A percentile compares a stretch with the other conserved stretches of the same genome.
phyloP scores from a whole-genome alignment of 2,888 invertebrate genomes.

The Julus scanicus region DNA sequence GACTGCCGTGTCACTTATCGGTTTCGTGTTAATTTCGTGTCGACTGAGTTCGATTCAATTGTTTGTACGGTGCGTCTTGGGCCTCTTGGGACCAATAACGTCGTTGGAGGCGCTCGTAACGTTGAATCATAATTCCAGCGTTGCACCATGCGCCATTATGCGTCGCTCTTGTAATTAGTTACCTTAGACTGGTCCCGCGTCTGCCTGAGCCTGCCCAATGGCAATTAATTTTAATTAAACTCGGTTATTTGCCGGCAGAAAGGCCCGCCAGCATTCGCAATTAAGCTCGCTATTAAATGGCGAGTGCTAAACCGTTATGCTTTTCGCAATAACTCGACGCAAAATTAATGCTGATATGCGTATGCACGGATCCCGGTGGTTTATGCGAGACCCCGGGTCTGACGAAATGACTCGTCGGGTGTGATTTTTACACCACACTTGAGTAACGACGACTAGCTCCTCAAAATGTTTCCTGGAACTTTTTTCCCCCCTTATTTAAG shows the following conservation, averaged over 20 bases:
- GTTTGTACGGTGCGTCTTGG: neutral
- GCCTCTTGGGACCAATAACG: neutral
- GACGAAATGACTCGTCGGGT: neutral
- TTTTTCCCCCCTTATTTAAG: neutral
- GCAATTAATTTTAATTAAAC: conserved; percentile 45
- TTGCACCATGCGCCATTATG: conserved; percentile 31
- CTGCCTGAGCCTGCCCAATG: neutral
- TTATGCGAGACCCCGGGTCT: neutral
- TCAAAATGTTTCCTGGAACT: neutral
- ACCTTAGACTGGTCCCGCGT: neutral
- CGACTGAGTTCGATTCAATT: conserved; percentile 41
- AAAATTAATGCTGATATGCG: conserved; percentile 40
- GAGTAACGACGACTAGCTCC: neutral
- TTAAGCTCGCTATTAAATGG: conserved; percentile 36
- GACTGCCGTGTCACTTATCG: conserved; percentile 41
- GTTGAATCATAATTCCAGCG: neutral
- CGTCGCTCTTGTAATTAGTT: conserved; percentile 30
- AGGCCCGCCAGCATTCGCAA: conserved; percentile 43
- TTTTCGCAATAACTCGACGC: neutral
- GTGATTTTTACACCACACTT: neutral
- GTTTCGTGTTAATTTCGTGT: conserved; percentile 43
- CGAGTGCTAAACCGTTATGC: conserved; percentile 43
- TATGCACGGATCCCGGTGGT: neutral
- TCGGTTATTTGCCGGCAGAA: conserved; percentile 31
- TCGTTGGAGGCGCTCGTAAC: neutral